Conservation (phyloP, 2,113 vertebrate species). For the Pterophyllum scalare region DNA sequence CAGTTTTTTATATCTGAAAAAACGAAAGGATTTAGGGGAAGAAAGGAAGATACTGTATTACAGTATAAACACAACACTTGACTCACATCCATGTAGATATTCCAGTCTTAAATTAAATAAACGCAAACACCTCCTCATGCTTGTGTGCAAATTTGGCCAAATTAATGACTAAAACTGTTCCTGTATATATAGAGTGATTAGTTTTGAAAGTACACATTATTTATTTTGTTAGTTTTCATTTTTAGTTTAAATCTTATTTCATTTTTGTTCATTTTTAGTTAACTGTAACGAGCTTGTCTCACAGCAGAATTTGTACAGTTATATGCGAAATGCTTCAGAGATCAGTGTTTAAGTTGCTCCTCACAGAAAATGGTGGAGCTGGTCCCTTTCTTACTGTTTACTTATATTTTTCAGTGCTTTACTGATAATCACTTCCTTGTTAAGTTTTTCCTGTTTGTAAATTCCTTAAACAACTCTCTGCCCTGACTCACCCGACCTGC, state of each 20-base stretch:
- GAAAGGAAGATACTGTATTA: too few species aligned
- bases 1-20: background rate
- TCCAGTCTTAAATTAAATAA: too few species aligned
- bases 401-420: background rate
- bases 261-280: background rate
- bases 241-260: background rate
- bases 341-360: background rate
- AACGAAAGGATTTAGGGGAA: too few species aligned
- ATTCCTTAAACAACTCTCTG: background rate
- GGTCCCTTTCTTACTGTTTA: background rate
- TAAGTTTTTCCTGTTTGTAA: slow-evolving; percentile 12
- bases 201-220: background rate
- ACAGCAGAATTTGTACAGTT: background rate
- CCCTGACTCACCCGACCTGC: background rate
- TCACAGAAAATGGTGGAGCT: background rate
- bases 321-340: background rate
- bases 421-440: background rate
- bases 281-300: background rate
- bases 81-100: too few species aligned
- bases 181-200: too few species aligned
- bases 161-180: too few species aligned
- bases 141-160: too few species aligned
- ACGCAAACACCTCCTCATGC: too few species aligned
- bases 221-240: background rate
- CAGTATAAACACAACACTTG: too few species aligned